These are phyloP conservation scores for Macrobrachium nipponense DNA, from an alignment of 1,140 invertebrate genomes.

Conservation along the genomic window DNA sequence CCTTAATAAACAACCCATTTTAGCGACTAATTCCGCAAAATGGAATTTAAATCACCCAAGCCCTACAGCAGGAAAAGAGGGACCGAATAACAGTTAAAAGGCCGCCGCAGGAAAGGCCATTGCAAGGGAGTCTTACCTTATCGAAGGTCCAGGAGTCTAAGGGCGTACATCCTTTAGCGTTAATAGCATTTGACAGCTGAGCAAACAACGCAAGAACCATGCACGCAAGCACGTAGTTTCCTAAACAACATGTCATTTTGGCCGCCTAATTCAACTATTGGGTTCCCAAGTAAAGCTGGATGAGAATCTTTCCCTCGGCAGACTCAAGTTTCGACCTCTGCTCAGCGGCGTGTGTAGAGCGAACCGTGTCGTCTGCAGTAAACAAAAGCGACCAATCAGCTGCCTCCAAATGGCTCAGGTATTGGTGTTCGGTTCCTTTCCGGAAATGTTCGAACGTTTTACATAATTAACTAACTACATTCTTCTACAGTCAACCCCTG, in stretches of 20 bases:
- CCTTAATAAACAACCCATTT: too few relatives aligned
- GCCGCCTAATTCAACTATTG: background rate
- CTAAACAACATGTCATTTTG: background rate
- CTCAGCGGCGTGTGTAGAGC: background rate
- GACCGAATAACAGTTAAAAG: background rate
- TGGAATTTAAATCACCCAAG: background rate
- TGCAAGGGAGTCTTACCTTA: slow-evolving; percentile 61
- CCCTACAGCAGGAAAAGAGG: background rate
- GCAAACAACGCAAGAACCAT: background rate
- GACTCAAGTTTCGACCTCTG: background rate
- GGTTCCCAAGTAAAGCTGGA: background rate
- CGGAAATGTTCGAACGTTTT: background rate
- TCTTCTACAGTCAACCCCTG: background rate
- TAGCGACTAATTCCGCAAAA: too few relatives aligned
- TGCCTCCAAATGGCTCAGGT: slow-evolving; percentile 29
- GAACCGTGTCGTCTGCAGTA: slow-evolving; percentile 15
- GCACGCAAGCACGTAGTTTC: background rate
- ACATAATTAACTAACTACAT: too few relatives aligned
- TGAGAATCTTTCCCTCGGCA: background rate
- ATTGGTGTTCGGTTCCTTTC: background rate
- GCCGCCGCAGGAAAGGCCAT: background rate
- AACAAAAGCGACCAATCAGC: slow-evolving; percentile 29
- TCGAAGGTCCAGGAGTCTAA: slow-evolving; percentile 66
- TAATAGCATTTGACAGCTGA: slow-evolving; percentile 28
- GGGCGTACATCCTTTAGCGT: slow-evolving; percentile 64